A percentile compares a stretch with the other conserved stretches of the same genome.
These are phyloP conservation scores for Aspidiotus rigidus DNA, from an alignment of 2,888 invertebrate genomes.

Conservation along the genomic window DNA sequence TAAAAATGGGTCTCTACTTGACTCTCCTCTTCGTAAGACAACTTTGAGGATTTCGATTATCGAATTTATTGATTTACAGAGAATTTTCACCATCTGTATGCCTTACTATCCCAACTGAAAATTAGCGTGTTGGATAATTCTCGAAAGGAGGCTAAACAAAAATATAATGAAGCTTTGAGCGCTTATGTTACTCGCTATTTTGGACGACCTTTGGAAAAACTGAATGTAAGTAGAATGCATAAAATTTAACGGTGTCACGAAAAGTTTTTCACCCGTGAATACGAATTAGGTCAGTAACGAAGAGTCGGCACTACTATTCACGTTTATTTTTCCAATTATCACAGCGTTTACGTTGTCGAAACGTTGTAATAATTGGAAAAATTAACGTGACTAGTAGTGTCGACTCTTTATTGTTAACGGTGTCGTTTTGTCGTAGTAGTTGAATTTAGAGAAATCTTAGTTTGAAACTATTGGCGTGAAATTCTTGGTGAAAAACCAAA, in stretches of 20 bases:
- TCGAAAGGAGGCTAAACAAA: conserved; percentile 80
- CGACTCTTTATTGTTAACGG: no score
- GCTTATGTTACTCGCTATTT: conserved; percentile 91
- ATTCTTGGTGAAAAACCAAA: no score
- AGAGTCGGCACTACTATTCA: no score
- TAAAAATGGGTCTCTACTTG: conserved; percentile 58
- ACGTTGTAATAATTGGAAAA: no score
- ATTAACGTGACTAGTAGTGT: no score
- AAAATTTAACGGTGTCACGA: not conserved
- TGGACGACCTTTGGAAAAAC: conserved; percentile 82
- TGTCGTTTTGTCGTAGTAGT: no score
- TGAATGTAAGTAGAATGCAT: conserved; percentile 57
- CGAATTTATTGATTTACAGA: conserved; percentile 49
- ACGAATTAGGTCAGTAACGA: no score
- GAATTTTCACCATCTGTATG: conserved; percentile 91
- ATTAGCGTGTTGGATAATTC: conserved; percentile 76
- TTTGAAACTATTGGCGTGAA: no score
- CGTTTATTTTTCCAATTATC: not conserved
- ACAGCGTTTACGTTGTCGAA: no score
- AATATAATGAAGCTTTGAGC: conserved; percentile 80
- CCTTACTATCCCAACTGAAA: conserved; percentile 76
- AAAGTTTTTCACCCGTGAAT: no score
- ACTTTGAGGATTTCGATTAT: conserved; percentile 7
- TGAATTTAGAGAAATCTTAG: no score
- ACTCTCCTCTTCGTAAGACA: no score